phyloP scores from a whole-genome alignment of 2,888 invertebrate genomes.

The Dynastes tityus region DNA sequence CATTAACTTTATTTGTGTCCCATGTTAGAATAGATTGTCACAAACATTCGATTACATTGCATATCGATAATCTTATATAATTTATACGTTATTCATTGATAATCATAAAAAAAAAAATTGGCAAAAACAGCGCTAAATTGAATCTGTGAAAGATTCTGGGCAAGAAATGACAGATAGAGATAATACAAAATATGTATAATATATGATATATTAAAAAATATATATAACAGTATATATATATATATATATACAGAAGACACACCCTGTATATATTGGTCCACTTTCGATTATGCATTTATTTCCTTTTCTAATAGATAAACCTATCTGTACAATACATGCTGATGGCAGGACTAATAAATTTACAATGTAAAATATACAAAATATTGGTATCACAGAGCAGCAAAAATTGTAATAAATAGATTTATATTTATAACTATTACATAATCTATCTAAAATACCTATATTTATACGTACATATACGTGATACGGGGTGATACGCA shows the following conservation, averaged over 20 bases:
- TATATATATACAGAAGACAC: too few relatives aligned
- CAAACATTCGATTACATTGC: constrained; percentile 38
- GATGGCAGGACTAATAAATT: constrained; percentile 28
- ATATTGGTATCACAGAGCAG: constrained; percentile 46
- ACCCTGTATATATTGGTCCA: constrained; percentile 20
- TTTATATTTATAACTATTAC: neutral
- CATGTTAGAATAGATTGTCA: constrained; percentile 53
- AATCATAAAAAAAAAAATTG: too few relatives aligned
- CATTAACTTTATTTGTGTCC: constrained; percentile 49
- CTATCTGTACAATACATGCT: constrained; percentile 19
- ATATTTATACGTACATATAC: neutral
- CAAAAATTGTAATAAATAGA: constrained; percentile 48
- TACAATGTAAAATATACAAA: constrained; percentile 12
- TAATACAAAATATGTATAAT: too few relatives aligned
- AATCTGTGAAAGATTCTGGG: neutral
- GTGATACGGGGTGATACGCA: neutral
- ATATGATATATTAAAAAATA: too few relatives aligned
- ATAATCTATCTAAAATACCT: neutral
- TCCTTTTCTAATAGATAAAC: neutral
- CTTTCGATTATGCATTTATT: neutral
- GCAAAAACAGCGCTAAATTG: neutral
- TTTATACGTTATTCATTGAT: neutral
- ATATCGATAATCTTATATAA: constrained; percentile 12
- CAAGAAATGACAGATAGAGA: too few relatives aligned
- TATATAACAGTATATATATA: too few relatives aligned